phyloP scores from a whole-genome alignment of 2,797 vertebrate species.

The Arnoldichthys spilopterus region DNA sequence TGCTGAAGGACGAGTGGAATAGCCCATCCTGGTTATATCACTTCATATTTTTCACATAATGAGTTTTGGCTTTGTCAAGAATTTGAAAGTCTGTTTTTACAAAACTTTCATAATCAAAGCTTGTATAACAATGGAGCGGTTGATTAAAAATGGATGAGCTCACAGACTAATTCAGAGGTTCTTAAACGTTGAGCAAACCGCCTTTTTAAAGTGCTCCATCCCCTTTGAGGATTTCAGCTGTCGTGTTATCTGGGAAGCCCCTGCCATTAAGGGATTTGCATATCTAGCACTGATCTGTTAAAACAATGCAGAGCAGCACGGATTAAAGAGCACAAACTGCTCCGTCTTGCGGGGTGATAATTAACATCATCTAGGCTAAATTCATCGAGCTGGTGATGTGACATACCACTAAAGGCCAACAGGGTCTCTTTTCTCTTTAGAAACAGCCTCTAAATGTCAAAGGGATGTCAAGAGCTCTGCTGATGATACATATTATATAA shows the following conservation, averaged over 20 bases:
- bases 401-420: constrained; percentile 19
- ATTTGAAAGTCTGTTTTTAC: neutral
- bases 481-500: neutral
- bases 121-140: neutral
- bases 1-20: neutral
- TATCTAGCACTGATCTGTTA: constrained; percentile 58
- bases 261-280: constrained; percentile 61
- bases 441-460: neutral
- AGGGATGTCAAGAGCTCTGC: neutral
- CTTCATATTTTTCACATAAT: neutral
- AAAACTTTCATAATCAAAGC: too few relatives aligned
- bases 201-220: constrained; percentile 25
- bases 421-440: neutral
- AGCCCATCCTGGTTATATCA: neutral
- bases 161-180: constrained; percentile 12
- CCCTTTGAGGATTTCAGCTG: constrained; percentile 49
- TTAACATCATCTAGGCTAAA: constrained; percentile 56
- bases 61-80: too few relatives aligned
- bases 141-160: constrained; percentile 9
- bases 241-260: constrained; percentile 53
- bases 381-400: constrained; percentile 30
- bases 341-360: constrained; percentile 60
- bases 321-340: constrained; percentile 58
- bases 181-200: constrained; percentile 16
- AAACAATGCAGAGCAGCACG: constrained; percentile 53